Evolutionary conservation across 2,113 vertebrate genomes (phyloP).

Genomic region (Reinhardtius hippoglossoides): DNA sequence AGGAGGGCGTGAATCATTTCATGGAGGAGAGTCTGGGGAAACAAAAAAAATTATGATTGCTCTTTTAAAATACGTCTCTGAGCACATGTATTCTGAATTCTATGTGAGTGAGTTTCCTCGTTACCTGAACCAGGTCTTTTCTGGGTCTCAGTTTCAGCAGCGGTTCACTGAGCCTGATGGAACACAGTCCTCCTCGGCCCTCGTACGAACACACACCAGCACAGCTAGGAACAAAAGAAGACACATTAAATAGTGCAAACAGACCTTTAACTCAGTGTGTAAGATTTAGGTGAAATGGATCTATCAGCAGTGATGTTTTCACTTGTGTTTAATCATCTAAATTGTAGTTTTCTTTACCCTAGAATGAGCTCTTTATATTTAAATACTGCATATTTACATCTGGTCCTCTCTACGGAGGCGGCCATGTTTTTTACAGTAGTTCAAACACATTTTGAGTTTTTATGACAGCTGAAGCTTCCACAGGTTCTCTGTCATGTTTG

Average conservation of each 20-base stretch:
- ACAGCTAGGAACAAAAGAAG: slow-evolving; percentile 80
- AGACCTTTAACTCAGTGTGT: background rate
- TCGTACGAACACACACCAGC: slow-evolving; percentile 95
- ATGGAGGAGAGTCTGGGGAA: slow-evolving; percentile 91
- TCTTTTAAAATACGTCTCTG: background rate
- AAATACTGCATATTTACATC: no score
- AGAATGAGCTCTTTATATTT: no score
- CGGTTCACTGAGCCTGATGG: slow-evolving; percentile 94
- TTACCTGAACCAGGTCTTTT: slow-evolving; percentile 93
- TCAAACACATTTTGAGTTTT: no score
- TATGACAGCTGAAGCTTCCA: no score
- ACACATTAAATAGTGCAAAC: background rate
- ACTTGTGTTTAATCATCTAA: no score
- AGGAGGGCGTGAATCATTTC: slow-evolving; percentile 99
- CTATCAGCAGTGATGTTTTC: no score
- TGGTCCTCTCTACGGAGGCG: no score
- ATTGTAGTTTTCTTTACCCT: no score
- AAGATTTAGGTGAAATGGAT: background rate
- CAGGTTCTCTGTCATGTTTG: no score
- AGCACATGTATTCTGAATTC: no score
- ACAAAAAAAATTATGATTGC: background rate
- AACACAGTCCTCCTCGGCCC: slow-evolving; percentile 91
- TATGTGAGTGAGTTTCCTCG: background rate
- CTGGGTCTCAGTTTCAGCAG: slow-evolving; percentile 92
- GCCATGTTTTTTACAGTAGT: no score